A percentile compares a stretch with the other conserved stretches of the same genome.
Conservation (phyloP, 2,113 vertebrate species). For the Protobothrops mucrosquamatus region DNA sequence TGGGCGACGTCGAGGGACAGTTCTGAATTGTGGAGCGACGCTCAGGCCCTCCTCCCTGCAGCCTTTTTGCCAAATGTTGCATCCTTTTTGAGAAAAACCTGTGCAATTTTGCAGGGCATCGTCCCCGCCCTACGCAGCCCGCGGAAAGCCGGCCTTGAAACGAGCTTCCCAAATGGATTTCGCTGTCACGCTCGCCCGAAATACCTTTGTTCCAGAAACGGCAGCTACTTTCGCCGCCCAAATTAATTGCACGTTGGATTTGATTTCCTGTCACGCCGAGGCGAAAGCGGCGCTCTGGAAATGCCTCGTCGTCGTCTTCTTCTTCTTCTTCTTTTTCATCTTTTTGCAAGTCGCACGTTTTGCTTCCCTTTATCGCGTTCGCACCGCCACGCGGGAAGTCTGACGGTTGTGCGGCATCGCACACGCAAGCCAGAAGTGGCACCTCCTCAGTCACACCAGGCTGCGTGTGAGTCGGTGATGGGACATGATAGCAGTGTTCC, state of each 20-base stretch:
- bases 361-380: neutral
- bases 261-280: neutral
- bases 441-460: neutral
- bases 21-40: neutral
- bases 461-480: neutral
- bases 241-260: neutral
- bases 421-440: neutral
- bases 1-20: neutral
- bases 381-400: neutral
- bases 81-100: fast-evolving
- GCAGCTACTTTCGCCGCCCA: neutral
- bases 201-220: neutral
- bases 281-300: neutral
- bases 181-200: neutral
- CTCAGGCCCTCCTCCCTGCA: neutral
- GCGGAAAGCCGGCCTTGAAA: neutral
- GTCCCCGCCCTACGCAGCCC: too few relatives aligned
- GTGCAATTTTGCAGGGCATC: neutral
- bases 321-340: neutral
- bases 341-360: neutral
- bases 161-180: neutral
- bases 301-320: neutral
- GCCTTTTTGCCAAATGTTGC: neutral
- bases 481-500: too few relatives aligned
- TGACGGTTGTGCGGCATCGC: neutral